These are phyloP conservation scores for Corythaeola cristata DNA, from an alignment of 2,113 vertebrate genomes.

Conservation along the genomic window DNA sequence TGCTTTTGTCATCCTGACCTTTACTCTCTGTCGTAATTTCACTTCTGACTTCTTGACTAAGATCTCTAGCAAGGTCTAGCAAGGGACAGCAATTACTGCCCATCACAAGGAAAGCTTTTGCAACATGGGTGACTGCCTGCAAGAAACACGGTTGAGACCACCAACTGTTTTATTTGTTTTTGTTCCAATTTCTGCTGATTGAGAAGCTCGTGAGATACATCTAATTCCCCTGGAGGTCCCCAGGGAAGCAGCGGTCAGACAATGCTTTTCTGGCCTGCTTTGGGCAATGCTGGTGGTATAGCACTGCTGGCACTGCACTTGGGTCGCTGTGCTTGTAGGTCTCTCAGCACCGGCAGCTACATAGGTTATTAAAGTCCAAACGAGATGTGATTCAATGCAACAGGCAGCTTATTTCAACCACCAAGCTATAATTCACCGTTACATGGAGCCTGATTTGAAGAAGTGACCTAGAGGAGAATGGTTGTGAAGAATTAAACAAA, in stretches of 20 bases:
- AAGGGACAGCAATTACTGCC: constrained; percentile 13
- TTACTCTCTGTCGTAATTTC: background rate
- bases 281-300: background rate
- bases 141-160: constrained; percentile 31
- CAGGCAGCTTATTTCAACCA: background rate
- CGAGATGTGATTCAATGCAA: background rate
- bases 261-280: background rate
- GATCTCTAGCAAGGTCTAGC: background rate
- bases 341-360: background rate
- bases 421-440: background rate
- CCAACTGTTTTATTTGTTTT: constrained; percentile 57
- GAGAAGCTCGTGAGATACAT: constrained; percentile 41
- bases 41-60: background rate
- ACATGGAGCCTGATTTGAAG: background rate
- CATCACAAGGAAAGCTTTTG: constrained; percentile 25
- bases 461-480: background rate
- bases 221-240: background rate
- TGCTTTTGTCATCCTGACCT: background rate
- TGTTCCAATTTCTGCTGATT: constrained; percentile 47
- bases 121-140: constrained; percentile 35
- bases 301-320: background rate
- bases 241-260: background rate
- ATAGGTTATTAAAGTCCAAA: background rate
- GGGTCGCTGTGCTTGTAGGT: background rate
- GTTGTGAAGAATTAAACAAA: background rate